Conservation (phyloP, 2,113 vertebrate genomes). For the Rhagologus leucostigma region DNA sequence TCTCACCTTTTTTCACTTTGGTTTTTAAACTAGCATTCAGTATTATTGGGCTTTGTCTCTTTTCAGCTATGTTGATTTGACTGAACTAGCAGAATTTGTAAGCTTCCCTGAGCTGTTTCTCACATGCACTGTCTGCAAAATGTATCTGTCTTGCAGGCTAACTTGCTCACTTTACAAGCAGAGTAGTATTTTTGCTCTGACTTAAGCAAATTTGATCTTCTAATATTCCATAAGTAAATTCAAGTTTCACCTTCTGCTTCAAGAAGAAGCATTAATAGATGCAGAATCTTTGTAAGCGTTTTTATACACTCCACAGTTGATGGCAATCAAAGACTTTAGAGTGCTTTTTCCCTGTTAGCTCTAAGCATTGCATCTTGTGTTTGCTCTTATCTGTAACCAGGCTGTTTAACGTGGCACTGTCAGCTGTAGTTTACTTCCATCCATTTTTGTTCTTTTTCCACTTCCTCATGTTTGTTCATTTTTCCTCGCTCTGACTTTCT, state of each 20-base stretch:
- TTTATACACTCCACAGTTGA: neutral
- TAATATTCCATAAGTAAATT: neutral
- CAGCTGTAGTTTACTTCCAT: neutral
- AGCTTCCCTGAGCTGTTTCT: neutral
- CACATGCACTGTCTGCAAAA: neutral
- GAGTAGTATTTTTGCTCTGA: neutral
- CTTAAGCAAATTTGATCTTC: neutral
- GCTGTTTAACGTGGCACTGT: neutral
- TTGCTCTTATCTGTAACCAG: neutral
- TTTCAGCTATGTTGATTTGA: neutral
- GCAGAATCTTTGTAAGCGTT: neutral
- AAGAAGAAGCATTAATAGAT: neutral
- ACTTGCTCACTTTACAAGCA: neutral
- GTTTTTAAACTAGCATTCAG: neutral
- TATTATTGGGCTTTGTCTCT: neutral
- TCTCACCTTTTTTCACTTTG: neutral
- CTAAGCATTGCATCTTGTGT: neutral
- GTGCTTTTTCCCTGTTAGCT: neutral
- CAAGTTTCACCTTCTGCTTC: neutral
- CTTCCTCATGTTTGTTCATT: neutral
- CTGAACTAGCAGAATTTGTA: neutral
- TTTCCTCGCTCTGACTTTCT: neutral
- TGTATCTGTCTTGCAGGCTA: neutral
- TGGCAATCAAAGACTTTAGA: neutral
- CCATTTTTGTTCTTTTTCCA: neutral